phyloP scores from a whole-genome alignment of 1,140 invertebrate species.

The Phocides pigmalion region DNA sequence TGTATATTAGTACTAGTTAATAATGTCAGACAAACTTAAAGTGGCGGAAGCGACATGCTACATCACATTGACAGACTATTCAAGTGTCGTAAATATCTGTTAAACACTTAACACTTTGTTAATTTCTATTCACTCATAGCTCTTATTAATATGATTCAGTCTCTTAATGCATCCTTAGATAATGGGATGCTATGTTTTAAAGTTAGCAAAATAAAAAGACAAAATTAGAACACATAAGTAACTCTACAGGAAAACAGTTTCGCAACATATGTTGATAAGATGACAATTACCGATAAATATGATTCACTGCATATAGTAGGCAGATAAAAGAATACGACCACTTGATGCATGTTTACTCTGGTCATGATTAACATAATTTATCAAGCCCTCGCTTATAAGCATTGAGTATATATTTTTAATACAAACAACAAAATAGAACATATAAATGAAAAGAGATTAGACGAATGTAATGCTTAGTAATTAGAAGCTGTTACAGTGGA shows the following conservation, averaged over 20 bases:
- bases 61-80: conserved; percentile 10
- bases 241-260: conserved; percentile 2
- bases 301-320: conserved; percentile 7
- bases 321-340: conserved; percentile 1
- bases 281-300: neutral
- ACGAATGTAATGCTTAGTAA: too few relatives aligned
- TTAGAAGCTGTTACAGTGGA: neutral
- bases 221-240: too few relatives aligned
- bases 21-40: conserved; percentile 27
- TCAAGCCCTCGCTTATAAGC: neutral
- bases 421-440: too few relatives aligned
- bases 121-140: conserved; percentile 9
- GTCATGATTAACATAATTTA: neutral
- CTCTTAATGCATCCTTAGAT: too few relatives aligned
- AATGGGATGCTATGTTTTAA: too few relatives aligned
- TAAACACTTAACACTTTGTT: conserved; percentile 7
- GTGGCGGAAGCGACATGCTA: conserved; percentile 25
- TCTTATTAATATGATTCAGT: too few relatives aligned
- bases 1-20: conserved; percentile 65
- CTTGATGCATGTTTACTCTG: conserved; percentile 1
- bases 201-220: too few relatives aligned
- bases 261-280: neutral
- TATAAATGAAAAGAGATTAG: too few relatives aligned
- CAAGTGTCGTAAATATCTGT: conserved; percentile 20
- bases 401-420: neutral